These are phyloP conservation scores for Mythimna ferrago DNA, from an alignment of 2,888 invertebrate species.

Conservation along the genomic window DNA sequence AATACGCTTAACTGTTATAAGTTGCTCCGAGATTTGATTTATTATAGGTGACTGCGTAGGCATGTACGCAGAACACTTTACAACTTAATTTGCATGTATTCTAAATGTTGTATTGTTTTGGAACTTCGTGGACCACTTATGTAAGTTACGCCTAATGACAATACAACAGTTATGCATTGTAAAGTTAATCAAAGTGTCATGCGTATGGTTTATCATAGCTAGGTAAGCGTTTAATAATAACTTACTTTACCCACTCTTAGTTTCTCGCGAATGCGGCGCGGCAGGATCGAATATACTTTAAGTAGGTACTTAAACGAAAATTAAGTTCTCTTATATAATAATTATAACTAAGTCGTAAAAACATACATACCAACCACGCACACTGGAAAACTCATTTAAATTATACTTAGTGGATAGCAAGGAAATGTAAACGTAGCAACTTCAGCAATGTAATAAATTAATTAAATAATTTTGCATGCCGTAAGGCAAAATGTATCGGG, in stretches of 20 bases:
- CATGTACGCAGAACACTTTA: constrained; percentile 10
- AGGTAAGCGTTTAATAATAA: constrained; percentile 1
- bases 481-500: no score
- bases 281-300: not conserved
- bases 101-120: constrained; percentile 37
- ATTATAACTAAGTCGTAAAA: not conserved
- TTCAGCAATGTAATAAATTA: no score
- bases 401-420: not conserved
- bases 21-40: constrained; percentile 37
- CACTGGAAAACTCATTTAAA: not conserved
- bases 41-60: constrained; percentile 9
- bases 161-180: constrained; percentile 13
- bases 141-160: constrained; percentile 33
- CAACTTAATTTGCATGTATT: constrained; percentile 41
- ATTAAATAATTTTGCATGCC: no score
- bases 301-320: not conserved
- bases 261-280: not conserved
- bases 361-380: not conserved
- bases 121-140: constrained; percentile 23
- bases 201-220: not conserved
- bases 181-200: constrained; percentile 20
- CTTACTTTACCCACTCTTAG: not conserved
- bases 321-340: not conserved
- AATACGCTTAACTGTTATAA: constrained; percentile 18
- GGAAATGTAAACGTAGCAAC: no score